Conservation (phyloP, 2,113 vertebrate genomes). For the Gasterosteus aculeatus region DNA sequence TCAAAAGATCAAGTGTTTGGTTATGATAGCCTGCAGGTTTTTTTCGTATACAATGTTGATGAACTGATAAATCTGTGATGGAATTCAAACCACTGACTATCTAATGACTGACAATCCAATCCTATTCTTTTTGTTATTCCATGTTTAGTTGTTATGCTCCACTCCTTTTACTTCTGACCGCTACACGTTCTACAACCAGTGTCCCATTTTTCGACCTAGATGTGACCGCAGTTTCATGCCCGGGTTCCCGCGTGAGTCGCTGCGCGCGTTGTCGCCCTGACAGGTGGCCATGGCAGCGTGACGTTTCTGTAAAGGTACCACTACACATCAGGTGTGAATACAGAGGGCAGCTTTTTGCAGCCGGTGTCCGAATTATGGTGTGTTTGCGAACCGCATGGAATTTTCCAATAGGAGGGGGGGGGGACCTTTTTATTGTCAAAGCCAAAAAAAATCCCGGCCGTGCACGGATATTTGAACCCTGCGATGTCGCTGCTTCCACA, state of each 20-base stretch:
- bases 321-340: slow-evolving; percentile 14
- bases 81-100: slow-evolving; percentile 13
- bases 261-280: neutral
- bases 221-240: neutral
- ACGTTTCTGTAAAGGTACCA: slow-evolving; percentile 9
- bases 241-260: neutral
- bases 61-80: slow-evolving; percentile 15
- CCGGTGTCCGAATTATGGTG: slow-evolving; percentile 11
- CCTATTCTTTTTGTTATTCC: neutral
- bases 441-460: slow-evolving; percentile 28
- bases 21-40: slow-evolving; percentile 49
- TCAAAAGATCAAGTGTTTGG: slow-evolving; percentile 55
- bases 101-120: slow-evolving; percentile 26
- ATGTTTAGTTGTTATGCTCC: neutral
- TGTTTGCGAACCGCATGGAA: slow-evolving; percentile 43
- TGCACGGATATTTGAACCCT: slow-evolving; percentile 49
- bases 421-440: slow-evolving; percentile 35
- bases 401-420: slow-evolving; percentile 49
- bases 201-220: neutral
- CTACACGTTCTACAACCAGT: neutral
- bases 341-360: neutral
- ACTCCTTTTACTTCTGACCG: neutral
- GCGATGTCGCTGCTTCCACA: slow-evolving; percentile 55
- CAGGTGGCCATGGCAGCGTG: neutral
- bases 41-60: slow-evolving; percentile 16